Percentiles rank a stretch among this genome's conserved stretches.
These are phyloP conservation scores for Homarus americanus DNA, from an alignment of 1,140 invertebrate species.

Conservation along the genomic window DNA sequence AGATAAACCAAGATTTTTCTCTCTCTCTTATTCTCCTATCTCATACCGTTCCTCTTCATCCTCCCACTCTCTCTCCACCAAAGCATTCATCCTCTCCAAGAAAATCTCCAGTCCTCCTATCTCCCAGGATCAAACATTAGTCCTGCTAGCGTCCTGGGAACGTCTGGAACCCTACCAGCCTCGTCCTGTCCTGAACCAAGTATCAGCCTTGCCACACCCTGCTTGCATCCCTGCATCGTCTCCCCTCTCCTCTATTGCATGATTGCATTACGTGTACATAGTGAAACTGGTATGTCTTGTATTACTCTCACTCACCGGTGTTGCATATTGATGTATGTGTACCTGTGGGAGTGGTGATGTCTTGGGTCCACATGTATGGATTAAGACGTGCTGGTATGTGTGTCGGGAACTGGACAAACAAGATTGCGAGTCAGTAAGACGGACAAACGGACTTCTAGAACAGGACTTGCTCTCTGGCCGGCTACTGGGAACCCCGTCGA, in stretches of 20 bases:
- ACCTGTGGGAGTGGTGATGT: not conserved
- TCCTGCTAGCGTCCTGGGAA: too few relatives aligned
- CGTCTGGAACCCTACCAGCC: not conserved
- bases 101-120: too few relatives aligned
- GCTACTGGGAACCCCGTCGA: not conserved
- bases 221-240: not conserved
- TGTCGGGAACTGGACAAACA: not conserved
- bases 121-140: too few relatives aligned
- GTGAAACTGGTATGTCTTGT: not conserved
- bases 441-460: not conserved
- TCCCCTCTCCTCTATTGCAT: not conserved
- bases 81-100: not conserved
- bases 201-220: not conserved
- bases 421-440: not conserved
- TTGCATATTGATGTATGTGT: not conserved
- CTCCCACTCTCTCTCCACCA: not conserved
- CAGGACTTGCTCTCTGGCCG: not conserved
- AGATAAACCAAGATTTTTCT: too few relatives aligned
- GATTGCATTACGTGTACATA: not conserved
- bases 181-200: not conserved
- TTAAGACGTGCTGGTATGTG: not conserved
- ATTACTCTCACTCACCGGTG: not conserved
- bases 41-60: too few relatives aligned
- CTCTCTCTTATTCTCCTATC: too few relatives aligned
- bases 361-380: not conserved